Conservation (phyloP, 2,113 vertebrate species). For the Actenoides hombroni region DNA sequence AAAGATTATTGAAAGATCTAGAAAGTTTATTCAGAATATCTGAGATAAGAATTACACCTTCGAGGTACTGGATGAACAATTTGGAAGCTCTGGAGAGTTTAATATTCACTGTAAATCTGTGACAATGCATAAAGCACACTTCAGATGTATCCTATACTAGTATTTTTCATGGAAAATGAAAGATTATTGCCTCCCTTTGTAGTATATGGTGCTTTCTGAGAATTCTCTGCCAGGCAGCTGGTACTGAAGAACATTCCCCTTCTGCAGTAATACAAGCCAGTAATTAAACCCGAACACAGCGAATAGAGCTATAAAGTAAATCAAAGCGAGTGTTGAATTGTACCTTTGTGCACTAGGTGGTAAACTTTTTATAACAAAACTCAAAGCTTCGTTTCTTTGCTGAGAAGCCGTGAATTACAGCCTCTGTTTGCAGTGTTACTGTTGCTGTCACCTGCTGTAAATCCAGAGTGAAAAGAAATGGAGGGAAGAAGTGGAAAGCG, state of each 20-base stretch:
- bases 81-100: not conserved
- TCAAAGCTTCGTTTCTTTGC: slow-evolving; percentile 29
- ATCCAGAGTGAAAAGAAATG: not conserved
- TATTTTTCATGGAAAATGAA: slow-evolving; percentile 49
- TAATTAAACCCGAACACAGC: slow-evolving; percentile 27
- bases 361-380: slow-evolving; percentile 21
- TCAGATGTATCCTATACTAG: not conserved
- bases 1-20: not conserved
- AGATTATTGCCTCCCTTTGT: slow-evolving; percentile 35
- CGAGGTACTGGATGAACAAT: not conserved
- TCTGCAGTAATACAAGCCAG: slow-evolving; percentile 32
- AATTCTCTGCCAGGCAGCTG: slow-evolving; percentile 27
- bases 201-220: not conserved
- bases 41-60: not conserved
- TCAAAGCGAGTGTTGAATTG: slow-evolving; percentile 49
- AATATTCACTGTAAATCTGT: not conserved
- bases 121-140: not conserved
- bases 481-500: not conserved
- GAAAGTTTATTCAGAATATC: not conserved
- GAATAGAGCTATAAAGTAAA: slow-evolving; percentile 31
- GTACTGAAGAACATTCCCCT: slow-evolving; percentile 17
- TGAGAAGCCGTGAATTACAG: slow-evolving; percentile 8
- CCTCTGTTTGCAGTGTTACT: not conserved
- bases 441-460: slow-evolving; percentile 15
- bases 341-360: not conserved